phyloP scores from a whole-genome alignment of 2,888 invertebrate species.

The Tortricodes alternella region DNA sequence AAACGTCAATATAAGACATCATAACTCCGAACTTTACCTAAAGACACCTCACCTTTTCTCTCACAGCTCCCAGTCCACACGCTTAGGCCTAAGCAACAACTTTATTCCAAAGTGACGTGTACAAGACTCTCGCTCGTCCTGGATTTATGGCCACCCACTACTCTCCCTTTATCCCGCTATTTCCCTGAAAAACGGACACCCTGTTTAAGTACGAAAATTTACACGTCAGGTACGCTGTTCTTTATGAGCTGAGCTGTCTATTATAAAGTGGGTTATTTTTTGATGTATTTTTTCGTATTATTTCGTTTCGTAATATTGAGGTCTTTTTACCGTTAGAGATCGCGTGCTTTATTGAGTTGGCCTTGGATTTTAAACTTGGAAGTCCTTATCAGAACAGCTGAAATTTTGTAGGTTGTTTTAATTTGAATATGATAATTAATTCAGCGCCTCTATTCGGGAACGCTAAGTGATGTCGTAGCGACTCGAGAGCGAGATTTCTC shows the following conservation, averaged over 20 bases:
- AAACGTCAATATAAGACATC: no score
- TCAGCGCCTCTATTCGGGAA: no score
- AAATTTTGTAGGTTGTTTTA: background rate
- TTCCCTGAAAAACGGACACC: constrained; percentile 41
- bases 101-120: constrained; percentile 66
- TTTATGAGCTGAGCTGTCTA: constrained; percentile 29
- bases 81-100: constrained; percentile 57
- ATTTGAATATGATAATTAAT: no score
- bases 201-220: constrained; percentile 48
- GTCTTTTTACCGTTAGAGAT: no score
- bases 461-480: no score
- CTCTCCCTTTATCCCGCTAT: constrained; percentile 45
- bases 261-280: constrained; percentile 24
- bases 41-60: no score
- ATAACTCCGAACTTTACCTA: no score
- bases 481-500: no score
- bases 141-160: constrained; percentile 56
- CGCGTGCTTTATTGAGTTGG: no score
- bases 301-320: background rate
- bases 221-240: constrained; percentile 40
- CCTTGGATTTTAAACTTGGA: no score
- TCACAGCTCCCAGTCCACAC: constrained; percentile 33
- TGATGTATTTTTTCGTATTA: constrained; percentile 13
- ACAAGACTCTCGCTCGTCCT: constrained; percentile 57
- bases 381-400: no score